A percentile compares a stretch with the other conserved stretches of the same genome.
These are phyloP conservation scores for Onychomys torridus DNA, from an alignment of 2,797 vertebrate species.

Conservation along the genomic window DNA sequence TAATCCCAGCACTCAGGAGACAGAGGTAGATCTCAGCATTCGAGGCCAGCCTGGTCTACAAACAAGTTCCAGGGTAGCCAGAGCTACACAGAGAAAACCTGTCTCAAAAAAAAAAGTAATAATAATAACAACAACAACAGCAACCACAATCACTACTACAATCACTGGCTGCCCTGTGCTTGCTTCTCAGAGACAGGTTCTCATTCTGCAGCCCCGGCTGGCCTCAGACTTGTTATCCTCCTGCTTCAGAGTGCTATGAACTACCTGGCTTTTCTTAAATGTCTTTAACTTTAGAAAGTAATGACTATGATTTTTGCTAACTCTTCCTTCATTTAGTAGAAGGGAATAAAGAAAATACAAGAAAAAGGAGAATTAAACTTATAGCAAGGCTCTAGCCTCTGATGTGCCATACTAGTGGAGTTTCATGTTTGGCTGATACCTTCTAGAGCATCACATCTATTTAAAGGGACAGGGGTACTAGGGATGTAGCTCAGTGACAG, in stretches of 20 bases:
- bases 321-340: conserved; percentile 17
- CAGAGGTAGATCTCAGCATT: background rate
- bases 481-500: background rate
- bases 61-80: background rate
- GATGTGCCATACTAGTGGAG: background rate
- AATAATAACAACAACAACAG: background rate
- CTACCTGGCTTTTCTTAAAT: background rate
- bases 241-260: background rate
- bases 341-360: conserved; percentile 20
- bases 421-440: background rate
- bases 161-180: background rate
- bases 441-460: conserved; percentile 25
- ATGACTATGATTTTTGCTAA: background rate
- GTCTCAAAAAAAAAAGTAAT: background rate
- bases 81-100: background rate
- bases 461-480: background rate
- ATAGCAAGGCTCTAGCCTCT: background rate
- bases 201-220: background rate
- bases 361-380: conserved; percentile 26
- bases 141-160: background rate
- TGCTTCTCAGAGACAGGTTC: background rate
- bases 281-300: background rate
- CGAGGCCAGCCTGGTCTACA: background rate
- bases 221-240: background rate
- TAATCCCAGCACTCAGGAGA: background rate